A percentile compares a stretch with the other conserved stretches of the same genome.
Conservation (phyloP, 2,113 vertebrate genomes). For the Scomber colias region DNA sequence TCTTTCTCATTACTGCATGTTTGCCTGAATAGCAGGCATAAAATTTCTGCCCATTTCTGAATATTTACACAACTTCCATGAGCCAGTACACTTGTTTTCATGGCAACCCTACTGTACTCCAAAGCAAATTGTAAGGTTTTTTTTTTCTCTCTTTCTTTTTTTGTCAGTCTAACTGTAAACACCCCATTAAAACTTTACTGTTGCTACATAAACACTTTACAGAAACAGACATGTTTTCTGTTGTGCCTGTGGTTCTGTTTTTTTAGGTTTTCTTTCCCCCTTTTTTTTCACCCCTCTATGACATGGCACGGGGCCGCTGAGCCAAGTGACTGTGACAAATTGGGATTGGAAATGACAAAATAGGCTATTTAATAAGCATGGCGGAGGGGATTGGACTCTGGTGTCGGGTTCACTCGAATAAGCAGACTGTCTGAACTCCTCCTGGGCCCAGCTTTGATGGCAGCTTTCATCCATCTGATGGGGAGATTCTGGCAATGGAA, state of each 20-base stretch:
- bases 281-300: conserved; percentile 51
- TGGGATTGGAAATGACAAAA: conserved; percentile 82
- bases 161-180: conserved; percentile 39
- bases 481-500: conserved; percentile 71
- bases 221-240: conserved; percentile 58
- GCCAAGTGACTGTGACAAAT: conserved; percentile 83
- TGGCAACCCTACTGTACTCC: conserved; percentile 26
- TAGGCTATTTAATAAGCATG: conserved; percentile 81
- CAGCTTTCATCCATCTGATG: conserved; percentile 82
- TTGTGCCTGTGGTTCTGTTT: conserved; percentile 27
- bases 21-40: not conserved
- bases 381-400: conserved; percentile 79
- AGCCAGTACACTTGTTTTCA: conserved; percentile 14
- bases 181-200: conserved; percentile 67
- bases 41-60: conserved; percentile 28
- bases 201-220: conserved; percentile 49
- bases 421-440: conserved; percentile 79
- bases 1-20: not conserved
- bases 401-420: conserved; percentile 76
- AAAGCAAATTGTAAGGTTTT: conserved; percentile 14
- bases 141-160: conserved; percentile 9
- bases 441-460: conserved; percentile 80
- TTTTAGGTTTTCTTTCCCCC: conserved; percentile 30
- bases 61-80: conserved; percentile 4
- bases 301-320: conserved; percentile 60